Conservation (phyloP, 2,888 invertebrate species). For the Neoitamus cyanurus region DNA sequence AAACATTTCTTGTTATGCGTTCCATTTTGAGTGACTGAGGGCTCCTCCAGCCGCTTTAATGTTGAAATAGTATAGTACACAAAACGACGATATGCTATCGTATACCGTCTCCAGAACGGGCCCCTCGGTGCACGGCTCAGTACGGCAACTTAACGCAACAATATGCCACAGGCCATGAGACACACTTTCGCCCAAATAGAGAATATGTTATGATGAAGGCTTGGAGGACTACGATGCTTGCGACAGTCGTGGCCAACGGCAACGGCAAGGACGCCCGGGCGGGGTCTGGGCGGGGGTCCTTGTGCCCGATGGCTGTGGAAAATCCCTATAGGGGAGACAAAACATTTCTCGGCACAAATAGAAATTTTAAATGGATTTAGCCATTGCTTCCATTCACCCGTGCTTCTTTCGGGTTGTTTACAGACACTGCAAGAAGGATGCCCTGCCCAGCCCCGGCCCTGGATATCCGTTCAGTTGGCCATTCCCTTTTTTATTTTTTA, state of each 20-base stretch:
- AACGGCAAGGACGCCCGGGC: not conserved
- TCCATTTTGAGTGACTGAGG: slow-evolving; percentile 25
- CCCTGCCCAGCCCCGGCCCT: not conserved
- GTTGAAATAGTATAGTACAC: slow-evolving; percentile 8
- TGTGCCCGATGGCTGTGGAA: not conserved
- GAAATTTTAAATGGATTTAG: slow-evolving; percentile 24
- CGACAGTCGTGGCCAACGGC: not conserved
- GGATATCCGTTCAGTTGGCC: not conserved
- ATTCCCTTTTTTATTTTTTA: not conserved
- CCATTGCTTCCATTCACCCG: not conserved
- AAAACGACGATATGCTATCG: slow-evolving; percentile 21
- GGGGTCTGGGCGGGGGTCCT: not conserved
- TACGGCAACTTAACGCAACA: not conserved
- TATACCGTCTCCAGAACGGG: not conserved
- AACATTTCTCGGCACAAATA: slow-evolving; percentile 21
- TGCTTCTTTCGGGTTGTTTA: not conserved
- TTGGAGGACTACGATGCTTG: not conserved
- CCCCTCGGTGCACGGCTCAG: not conserved
- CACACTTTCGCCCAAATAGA: slow-evolving; percentile 19
- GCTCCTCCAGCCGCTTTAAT: not conserved
- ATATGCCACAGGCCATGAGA: slow-evolving; percentile 6
- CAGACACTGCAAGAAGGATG: not conserved
- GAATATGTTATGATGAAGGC: slow-evolving; percentile 22
- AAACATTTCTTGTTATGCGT: slow-evolving; percentile 34
- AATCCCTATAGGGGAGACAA: slow-evolving; percentile 7